These are phyloP conservation scores for Ectropis crepuscularia DNA, from an alignment of 2,888 invertebrate species.

Conservation along the genomic window DNA sequence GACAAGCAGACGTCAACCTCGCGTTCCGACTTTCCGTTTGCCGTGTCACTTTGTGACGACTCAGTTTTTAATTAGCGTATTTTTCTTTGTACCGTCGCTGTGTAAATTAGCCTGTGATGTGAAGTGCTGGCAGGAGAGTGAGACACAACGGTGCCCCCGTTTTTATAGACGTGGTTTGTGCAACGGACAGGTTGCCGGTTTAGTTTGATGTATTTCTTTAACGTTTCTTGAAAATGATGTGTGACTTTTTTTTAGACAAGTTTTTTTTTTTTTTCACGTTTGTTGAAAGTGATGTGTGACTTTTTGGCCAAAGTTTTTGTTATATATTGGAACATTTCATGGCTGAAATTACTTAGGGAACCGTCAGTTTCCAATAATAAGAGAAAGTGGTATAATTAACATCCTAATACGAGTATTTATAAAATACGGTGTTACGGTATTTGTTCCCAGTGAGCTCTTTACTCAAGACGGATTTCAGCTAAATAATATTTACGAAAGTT, in stretches of 20 bases:
- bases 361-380: too few species aligned
- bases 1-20: conserved; percentile 38
- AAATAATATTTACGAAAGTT: too few species aligned
- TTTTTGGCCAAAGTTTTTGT: too few species aligned
- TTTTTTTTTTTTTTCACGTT: background rate
- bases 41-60: conserved; percentile 77
- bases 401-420: too few species aligned
- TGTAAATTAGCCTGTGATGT: conserved; percentile 67
- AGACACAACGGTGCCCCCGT: conserved; percentile 24
- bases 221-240: too few species aligned
- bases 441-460: too few species aligned
- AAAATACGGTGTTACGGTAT: too few species aligned
- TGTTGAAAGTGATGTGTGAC: background rate
- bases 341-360: too few species aligned
- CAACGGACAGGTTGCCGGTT: conserved; percentile 15
- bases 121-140: conserved; percentile 19
- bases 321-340: too few species aligned
- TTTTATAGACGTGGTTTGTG: conserved; percentile 24
- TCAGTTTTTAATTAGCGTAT: conserved; percentile 83
- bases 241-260: background rate
- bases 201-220: conserved; percentile 10
- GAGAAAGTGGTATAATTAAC: too few species aligned
- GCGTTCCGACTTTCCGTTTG: conserved; percentile 58
- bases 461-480: too few species aligned
- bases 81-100: conserved; percentile 75